Evolutionary conservation across 1,140 invertebrate species (phyloP).

Genomic region (Hyles euphorbiae): DNA sequence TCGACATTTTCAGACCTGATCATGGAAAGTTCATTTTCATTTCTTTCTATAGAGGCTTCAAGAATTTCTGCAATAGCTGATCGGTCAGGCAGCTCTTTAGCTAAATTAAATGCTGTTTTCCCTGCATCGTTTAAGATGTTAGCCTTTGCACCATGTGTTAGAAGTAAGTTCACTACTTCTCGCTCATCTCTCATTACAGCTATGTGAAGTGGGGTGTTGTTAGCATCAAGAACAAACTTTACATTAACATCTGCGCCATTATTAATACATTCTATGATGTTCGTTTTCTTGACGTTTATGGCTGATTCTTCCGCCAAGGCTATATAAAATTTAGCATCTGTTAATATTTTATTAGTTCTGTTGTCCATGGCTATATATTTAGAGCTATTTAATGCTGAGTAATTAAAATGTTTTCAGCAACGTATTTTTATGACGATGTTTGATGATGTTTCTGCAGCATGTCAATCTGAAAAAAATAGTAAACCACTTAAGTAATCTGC

Average conservation of each 20-base stretch:
- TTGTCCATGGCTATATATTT: no score
- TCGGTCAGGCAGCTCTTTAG: neutral
- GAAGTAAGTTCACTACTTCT: conserved; percentile 1
- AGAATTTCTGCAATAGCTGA: no score
- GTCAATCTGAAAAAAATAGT: no score
- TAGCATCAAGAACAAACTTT: neutral
- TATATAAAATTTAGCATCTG: neutral
- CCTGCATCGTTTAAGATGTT: neutral
- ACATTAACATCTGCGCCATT: conserved; percentile 4
- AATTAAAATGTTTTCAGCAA: no score
- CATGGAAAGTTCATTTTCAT: no score
- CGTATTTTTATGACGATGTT: no score
- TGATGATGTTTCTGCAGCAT: no score
- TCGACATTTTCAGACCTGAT: no score
- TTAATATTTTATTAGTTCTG: no score
- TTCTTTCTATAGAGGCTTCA: no score
- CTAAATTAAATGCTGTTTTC: neutral
- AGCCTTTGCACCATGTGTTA: conserved; percentile 1
- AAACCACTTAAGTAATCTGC: no score
- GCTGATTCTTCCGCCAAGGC: neutral
- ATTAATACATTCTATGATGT: neutral
- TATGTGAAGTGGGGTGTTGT: conserved; percentile 5
- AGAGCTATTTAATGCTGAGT: no score
- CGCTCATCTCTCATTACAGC: neutral
- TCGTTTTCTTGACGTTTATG: neutral